A percentile compares a stretch with the other conserved stretches of the same genome.
These are phyloP conservation scores for Collichthys lucidus DNA, from an alignment of 2,113 vertebrate species.

Conservation along the genomic window DNA sequence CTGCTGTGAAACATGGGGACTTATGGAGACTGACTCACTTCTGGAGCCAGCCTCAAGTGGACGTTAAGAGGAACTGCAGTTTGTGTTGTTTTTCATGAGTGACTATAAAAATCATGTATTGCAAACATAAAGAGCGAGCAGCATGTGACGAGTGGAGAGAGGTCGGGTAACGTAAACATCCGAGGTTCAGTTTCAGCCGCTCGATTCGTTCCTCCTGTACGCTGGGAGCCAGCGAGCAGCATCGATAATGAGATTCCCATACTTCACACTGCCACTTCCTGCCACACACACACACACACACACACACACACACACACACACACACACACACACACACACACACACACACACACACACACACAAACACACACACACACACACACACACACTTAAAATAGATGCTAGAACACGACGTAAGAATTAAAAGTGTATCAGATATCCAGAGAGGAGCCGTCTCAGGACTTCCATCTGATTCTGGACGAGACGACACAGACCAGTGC, in stretches of 20 bases:
- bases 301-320: background rate
- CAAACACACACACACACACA: constrained; percentile 6
- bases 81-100: too few relatives aligned
- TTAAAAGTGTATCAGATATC: constrained; percentile 47
- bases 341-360: background rate
- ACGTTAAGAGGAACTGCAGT: too few relatives aligned
- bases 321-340: background rate
- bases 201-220: constrained; percentile 45
- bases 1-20: too few relatives aligned
- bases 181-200: constrained; percentile 45
- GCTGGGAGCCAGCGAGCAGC: constrained; percentile 5
- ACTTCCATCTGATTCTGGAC: constrained; percentile 1
- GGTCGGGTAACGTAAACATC: background rate
- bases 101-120: too few relatives aligned
- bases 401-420: background rate
- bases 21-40: too few relatives aligned
- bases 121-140: too few relatives aligned
- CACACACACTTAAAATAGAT: constrained; percentile 51
- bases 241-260: constrained; percentile 57
- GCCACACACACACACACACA: constrained; percentile 18
- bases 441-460: constrained; percentile 1
- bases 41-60: too few relatives aligned
- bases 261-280: constrained; percentile 54
- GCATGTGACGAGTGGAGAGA: background rate
- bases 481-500: background rate